phyloP scores from a whole-genome alignment of 2,797 vertebrate species.

The Micropoecilia bifurca region DNA sequence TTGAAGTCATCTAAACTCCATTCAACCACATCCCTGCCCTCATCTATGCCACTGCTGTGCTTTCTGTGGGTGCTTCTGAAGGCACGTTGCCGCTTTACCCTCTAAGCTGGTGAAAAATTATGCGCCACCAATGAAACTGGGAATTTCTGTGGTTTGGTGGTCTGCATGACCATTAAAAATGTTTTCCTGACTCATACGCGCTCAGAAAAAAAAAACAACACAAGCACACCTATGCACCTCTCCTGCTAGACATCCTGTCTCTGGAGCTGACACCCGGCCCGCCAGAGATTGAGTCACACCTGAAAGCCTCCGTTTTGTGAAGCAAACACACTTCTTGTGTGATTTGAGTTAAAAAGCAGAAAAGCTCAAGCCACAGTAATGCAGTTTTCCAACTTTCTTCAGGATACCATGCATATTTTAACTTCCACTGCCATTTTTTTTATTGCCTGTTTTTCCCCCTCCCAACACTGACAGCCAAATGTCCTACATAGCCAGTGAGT shows the following conservation, averaged over 20 bases:
- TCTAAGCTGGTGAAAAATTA: background rate
- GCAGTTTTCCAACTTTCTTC: slow-evolving; percentile 32
- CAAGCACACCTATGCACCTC: slow-evolving; percentile 35
- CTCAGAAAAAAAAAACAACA: slow-evolving; percentile 42
- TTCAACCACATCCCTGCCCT: slow-evolving; percentile 8
- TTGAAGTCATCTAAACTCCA: slow-evolving; percentile 14
- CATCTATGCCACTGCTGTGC: slow-evolving; percentile 8
- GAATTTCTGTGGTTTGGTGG: slow-evolving; percentile 12
- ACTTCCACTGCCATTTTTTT: slow-evolving; percentile 59
- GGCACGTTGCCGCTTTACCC: slow-evolving; percentile 6
- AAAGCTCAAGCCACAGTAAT: slow-evolving; percentile 13
- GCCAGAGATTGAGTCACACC: slow-evolving; percentile 52
- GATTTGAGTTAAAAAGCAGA: slow-evolving; percentile 9
- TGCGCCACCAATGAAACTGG: slow-evolving; percentile 18
- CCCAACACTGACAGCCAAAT: slow-evolving; percentile 69
- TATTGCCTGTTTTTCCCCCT: slow-evolving; percentile 49
- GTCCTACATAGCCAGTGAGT: slow-evolving; percentile 37
- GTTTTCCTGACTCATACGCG: slow-evolving; percentile 38
- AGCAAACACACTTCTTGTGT: background rate
- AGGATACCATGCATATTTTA: slow-evolving; percentile 64
- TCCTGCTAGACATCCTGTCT: slow-evolving; percentile 41
- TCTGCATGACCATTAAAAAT: background rate
- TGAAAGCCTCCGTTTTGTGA: slow-evolving; percentile 39
- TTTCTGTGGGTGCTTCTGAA: slow-evolving; percentile 22
- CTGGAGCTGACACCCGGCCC: slow-evolving; percentile 25